phyloP scores from a whole-genome alignment of 2,888 invertebrate species.

The Lasioglossum malachurum region DNA sequence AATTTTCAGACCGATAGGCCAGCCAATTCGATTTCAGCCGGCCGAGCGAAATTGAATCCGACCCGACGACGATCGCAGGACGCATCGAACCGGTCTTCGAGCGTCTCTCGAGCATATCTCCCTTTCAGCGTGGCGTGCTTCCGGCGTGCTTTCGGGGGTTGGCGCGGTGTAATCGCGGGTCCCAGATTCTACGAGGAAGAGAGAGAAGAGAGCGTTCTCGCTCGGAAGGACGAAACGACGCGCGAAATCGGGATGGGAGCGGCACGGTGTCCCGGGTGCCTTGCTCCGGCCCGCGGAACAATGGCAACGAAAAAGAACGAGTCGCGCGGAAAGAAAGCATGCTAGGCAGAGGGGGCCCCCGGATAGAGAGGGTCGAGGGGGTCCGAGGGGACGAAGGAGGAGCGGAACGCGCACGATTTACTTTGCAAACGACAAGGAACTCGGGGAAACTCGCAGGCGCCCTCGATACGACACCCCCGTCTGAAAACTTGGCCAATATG shows the following conservation, averaged over 20 bases:
- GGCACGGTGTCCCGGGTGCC: not conserved
- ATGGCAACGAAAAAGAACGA: conserved; percentile 9
- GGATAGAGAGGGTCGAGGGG: not conserved
- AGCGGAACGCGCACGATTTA: conserved; percentile 71
- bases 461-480: conserved; percentile 75
- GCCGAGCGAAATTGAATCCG: conserved; percentile 55
- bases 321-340: conserved; percentile 31
- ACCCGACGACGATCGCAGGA: conserved; percentile 27
- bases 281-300: conserved; percentile 18
- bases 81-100: conserved; percentile 41
- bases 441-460: conserved; percentile 74
- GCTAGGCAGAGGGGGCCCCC: conserved; percentile 3
- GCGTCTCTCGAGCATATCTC: conserved; percentile 27
- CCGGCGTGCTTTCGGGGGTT: conserved; percentile 31
- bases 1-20: conserved; percentile 47
- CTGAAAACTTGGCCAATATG: conserved; percentile 81
- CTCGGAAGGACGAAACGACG: conserved; percentile 42
- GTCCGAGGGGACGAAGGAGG: not conserved
- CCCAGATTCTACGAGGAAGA: conserved; percentile 21
- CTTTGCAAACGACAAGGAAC: conserved; percentile 74
- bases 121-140: conserved; percentile 6
- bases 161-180: conserved; percentile 46
- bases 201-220: not conserved
- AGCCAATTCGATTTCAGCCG: conserved; percentile 47
- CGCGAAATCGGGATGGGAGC: conserved; percentile 37